These are phyloP conservation scores for Drosophila setosimentum DNA, from an alignment of 2,888 invertebrate species.

Conservation along the genomic window DNA sequence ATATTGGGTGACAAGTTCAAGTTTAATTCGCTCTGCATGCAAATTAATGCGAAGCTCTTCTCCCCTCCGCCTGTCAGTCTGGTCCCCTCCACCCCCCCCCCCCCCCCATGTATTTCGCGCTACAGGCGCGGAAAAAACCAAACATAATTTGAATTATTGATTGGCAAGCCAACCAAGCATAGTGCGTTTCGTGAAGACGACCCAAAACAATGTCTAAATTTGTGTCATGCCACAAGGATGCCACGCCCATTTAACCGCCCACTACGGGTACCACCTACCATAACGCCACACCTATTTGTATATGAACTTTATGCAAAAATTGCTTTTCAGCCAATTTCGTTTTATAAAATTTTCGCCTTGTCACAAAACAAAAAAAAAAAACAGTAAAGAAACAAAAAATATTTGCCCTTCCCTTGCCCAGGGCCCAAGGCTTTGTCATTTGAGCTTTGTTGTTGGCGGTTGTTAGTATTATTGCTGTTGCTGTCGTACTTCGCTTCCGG, in stretches of 20 bases:
- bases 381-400: conserved; percentile 19
- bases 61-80: background rate
- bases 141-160: conserved; percentile 78
- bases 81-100: background rate
- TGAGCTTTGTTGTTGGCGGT: conserved; percentile 48
- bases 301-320: conserved; percentile 62
- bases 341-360: conserved; percentile 62
- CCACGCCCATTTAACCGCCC: conserved; percentile 38
- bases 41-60: conserved; percentile 41
- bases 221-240: conserved; percentile 62
- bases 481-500: conserved; percentile 68
- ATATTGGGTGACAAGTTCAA: conserved; percentile 51
- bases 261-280: background rate
- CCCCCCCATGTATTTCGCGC: rapidly evolving
- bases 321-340: conserved; percentile 71
- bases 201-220: conserved; percentile 65
- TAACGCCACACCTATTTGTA: conserved; percentile 54
- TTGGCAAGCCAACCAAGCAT: conserved; percentile 60
- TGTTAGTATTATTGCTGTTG: conserved; percentile 30
- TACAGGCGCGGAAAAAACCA: conserved; percentile 41
- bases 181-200: conserved; percentile 49
- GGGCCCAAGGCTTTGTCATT: conserved; percentile 64
- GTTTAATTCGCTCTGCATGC: conserved; percentile 48
- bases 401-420: conserved; percentile 7
- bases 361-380: conserved; percentile 5